Percentiles rank a stretch among this genome's conserved stretches.
Conservation (phyloP, 2,113 vertebrate genomes). For the Pseudorhombus dupliciocellatus region DNA sequence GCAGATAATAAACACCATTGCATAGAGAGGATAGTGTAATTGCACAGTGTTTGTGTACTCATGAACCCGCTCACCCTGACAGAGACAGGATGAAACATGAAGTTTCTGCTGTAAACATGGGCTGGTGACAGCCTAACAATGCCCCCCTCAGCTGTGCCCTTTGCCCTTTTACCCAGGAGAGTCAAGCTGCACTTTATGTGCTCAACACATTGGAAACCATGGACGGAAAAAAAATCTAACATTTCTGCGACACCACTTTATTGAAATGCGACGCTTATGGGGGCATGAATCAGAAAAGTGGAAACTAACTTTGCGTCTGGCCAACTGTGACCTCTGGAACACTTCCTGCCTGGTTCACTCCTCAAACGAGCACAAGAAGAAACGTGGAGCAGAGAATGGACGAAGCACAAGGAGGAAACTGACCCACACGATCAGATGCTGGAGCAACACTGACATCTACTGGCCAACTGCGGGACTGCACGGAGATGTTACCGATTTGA, state of each 20-base stretch:
- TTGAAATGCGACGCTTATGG: background rate
- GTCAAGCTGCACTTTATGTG: background rate
- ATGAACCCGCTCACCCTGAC: conserved; percentile 54
- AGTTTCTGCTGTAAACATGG: conserved; percentile 47
- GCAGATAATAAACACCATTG: no score
- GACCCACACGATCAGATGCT: background rate
- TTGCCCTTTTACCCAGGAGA: conserved; percentile 36
- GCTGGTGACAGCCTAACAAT: conserved; percentile 68
- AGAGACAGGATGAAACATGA: conserved; percentile 49
- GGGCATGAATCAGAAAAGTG: background rate
- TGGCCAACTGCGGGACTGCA: background rate
- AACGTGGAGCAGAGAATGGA: background rate
- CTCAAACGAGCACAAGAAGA: background rate
- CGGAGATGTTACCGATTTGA: background rate
- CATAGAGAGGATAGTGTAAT: no score
- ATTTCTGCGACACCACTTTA: no score
- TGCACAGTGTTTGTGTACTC: conserved; percentile 1
- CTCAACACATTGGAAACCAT: no score
- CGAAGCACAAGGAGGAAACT: background rate
- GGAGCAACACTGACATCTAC: conserved; percentile 55
- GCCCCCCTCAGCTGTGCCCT: conserved; percentile 51
- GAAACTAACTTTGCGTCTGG: no score
- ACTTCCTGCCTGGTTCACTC: background rate
- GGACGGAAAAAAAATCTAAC: background rate
- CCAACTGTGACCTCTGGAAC: no score